Evolutionary conservation across 2,797 vertebrate species (phyloP), one percentile per base, ranked within the genome.

Genomic region (Lithobates sylvaticus): DNA sequence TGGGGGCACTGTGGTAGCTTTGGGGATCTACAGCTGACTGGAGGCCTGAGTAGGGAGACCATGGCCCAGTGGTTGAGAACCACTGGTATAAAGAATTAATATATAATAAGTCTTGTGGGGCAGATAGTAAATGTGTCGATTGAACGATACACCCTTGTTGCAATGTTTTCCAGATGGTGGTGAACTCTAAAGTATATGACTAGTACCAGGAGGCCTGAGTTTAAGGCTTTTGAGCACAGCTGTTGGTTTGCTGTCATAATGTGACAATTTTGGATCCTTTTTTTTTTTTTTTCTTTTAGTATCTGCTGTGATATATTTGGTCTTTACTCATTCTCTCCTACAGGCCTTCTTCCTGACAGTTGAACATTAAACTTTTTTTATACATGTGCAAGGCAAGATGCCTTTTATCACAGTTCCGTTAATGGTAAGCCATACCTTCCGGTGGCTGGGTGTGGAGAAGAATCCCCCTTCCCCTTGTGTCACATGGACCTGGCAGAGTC

Each of bases 371-470:
- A 94, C 93, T 94, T 92, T 88, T 88, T 4, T 36, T 12, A 8
- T 12, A 0, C 86, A 93, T 92, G 90, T 92, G 92, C 93, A 91
- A 91, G 91, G 92, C 92, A 93, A 84, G 23, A 92, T 94, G 93
- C 92, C 89, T 92, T 95, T 96, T 95, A 95, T 96, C 94, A 93
- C 91, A 91, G 92, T 93, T 94, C 92, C 90, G 92, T 92, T 94
- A 91, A 91, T 92, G 92, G 91, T 93, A 92, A 91, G 88, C 91
- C 89, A 92, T 92, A 93, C 93, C 91, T 95, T 94, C 94, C 93
- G 94, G 95, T 93, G 10, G 61, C 91, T 88, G 81, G 88, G 84
- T 5, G 50, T 85, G 65, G 78, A 87, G 68, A 83, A 76, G 72
- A 78, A 44, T 84, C 83, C 72, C 44, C n/a, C 47, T 73, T 84